These are phyloP conservation scores for Agraylea sexmaculata DNA, from an alignment of 1,140 invertebrate species.

Conservation along the genomic window DNA sequence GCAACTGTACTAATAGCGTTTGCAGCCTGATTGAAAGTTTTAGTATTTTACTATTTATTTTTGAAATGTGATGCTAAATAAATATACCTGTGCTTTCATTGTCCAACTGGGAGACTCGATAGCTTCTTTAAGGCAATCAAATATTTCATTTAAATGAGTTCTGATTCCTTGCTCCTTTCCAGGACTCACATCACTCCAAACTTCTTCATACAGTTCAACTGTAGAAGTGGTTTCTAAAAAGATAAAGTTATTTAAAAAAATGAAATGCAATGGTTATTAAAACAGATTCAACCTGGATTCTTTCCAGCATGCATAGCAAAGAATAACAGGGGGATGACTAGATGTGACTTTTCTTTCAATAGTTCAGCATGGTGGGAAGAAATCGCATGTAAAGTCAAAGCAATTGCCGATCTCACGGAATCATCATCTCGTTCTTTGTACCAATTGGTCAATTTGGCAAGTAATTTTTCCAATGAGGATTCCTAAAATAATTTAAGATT, in stretches of 20 bases:
- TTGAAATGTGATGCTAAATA: too few species aligned
- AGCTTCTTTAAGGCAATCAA: slow-evolving; percentile 52
- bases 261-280: background rate
- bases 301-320: slow-evolving; percentile 79
- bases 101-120: slow-evolving; percentile 76
- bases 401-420: slow-evolving; percentile 58
- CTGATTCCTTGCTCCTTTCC: slow-evolving; percentile 71
- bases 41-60: background rate
- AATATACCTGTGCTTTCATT: slow-evolving; percentile 61
- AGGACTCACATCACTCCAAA: slow-evolving; percentile 81
- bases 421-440: slow-evolving; percentile 62
- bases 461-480: slow-evolving; percentile 74
- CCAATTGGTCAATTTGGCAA: slow-evolving; percentile 65
- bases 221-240: slow-evolving; percentile 44
- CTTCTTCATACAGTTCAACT: slow-evolving; percentile 70
- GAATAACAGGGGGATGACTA: slow-evolving; percentile 72
- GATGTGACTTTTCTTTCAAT: slow-evolving; percentile 65
- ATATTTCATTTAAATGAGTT: slow-evolving; percentile 64
- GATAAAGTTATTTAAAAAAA: slow-evolving; percentile 5
- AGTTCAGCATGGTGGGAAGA: slow-evolving; percentile 73
- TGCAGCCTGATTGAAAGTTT: slow-evolving; percentile 52
- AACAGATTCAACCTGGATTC: slow-evolving; percentile 34
- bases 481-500: slow-evolving; percentile 32
- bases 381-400: slow-evolving; percentile 68
- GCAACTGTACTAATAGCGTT: slow-evolving; percentile 70